Percentiles rank a stretch among this genome's conserved stretches.
Conservation (phyloP, 37 sponge, comb jelly and placozoan species). For the Spongilla lacustris region DNA sequence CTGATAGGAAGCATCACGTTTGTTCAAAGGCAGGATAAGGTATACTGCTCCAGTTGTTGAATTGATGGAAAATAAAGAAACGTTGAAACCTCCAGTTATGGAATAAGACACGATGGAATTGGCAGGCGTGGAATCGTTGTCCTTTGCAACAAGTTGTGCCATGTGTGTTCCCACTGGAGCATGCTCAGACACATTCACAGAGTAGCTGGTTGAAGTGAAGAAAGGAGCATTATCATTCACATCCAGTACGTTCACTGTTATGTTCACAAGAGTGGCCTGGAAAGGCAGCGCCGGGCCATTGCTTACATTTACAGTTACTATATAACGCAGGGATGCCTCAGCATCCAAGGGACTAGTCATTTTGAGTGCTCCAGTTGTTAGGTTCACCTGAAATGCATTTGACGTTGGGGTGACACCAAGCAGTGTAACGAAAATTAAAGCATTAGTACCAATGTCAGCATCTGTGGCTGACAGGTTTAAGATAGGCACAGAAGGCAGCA, state of each 20-base stretch:
- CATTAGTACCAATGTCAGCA: slow-evolving; percentile 54
- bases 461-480: slow-evolving; percentile 58
- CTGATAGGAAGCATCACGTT: slow-evolving; percentile 11
- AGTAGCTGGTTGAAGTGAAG: slow-evolving; percentile 34
- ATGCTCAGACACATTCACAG: slow-evolving; percentile 24
- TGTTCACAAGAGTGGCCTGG: background rate
- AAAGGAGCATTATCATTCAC: slow-evolving; percentile 74
- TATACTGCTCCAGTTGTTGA: slow-evolving; percentile 21
- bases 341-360: slow-evolving; percentile 33
- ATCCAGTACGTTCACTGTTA: slow-evolving; percentile 51
- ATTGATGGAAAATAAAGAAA: slow-evolving; percentile 50
- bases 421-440: slow-evolving; percentile 21
- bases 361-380: slow-evolving; percentile 46
- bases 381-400: slow-evolving; percentile 30
- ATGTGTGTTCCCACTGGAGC: slow-evolving; percentile 26
- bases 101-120: slow-evolving; percentile 33
- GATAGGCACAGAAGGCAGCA: background rate
- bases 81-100: slow-evolving; percentile 38
- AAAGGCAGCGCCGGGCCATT: slow-evolving; percentile 31
- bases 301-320: slow-evolving; percentile 23
- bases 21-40: slow-evolving; percentile 12
- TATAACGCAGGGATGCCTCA: slow-evolving; percentile 17
- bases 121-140: slow-evolving; percentile 56
- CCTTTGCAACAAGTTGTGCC: slow-evolving; percentile 30
- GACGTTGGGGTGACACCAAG: background rate